Conservation (phyloP, 2,113 vertebrate genomes). For the Micromys minutus region DNA sequence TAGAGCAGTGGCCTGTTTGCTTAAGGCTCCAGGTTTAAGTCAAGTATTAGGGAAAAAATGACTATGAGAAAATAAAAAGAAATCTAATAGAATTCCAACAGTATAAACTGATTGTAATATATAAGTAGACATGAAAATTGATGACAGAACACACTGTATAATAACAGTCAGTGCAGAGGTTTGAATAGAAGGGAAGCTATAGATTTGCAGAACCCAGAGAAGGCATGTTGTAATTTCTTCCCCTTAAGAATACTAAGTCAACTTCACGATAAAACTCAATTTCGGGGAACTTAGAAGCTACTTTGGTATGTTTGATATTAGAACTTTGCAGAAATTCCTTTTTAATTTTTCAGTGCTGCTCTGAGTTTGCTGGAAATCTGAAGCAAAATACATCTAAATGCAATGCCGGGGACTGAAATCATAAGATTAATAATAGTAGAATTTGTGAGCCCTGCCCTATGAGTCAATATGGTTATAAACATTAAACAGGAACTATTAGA, state of each 20-base stretch:
- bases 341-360: not conserved
- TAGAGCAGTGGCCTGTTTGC: not conserved
- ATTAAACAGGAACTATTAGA: not conserved
- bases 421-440: not conserved
- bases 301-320: not conserved
- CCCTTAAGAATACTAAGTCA: not conserved
- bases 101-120: not conserved
- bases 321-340: not conserved
- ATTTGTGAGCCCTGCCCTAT: not conserved
- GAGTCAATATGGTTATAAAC: not conserved
- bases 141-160: not conserved
- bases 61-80: not conserved
- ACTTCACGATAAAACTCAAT: not conserved
- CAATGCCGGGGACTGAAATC: not conserved
- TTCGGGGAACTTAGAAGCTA: not conserved
- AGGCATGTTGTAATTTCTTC: accelerated
- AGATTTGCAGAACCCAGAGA: accelerated
- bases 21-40: not conserved
- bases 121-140: not conserved
- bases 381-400: not conserved
- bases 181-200: not conserved
- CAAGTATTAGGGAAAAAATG: not conserved
- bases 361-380: not conserved
- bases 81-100: not conserved
- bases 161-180: not conserved